These are phyloP conservation scores for Nanger granti DNA, from an alignment of 2,113 vertebrate genomes.

Conservation along the genomic window DNA sequence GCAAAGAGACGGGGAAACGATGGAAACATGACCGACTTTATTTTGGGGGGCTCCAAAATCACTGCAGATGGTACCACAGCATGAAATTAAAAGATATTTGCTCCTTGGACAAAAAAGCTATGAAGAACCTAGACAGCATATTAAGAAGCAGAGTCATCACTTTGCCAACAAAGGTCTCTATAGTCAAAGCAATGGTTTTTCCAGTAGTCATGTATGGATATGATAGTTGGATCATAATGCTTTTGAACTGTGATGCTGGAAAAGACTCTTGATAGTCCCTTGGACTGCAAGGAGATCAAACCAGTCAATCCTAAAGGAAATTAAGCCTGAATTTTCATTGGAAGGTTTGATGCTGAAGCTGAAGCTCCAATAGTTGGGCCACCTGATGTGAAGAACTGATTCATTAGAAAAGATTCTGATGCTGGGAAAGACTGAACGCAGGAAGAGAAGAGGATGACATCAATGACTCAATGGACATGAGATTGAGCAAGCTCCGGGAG, in stretches of 20 bases:
- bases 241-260: background rate
- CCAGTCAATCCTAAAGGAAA: background rate
- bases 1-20: background rate
- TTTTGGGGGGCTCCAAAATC: background rate
- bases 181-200: background rate
- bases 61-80: background rate
- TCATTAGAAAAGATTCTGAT: background rate
- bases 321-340: background rate
- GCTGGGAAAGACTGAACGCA: background rate
- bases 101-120: background rate
- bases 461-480: background rate
- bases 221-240: background rate
- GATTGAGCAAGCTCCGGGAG: background rate
- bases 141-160: background rate
- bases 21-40: background rate
- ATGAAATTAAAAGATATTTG: background rate
- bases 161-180: background rate
- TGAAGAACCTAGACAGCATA: background rate
- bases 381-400: background rate
- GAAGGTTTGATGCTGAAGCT: background rate
- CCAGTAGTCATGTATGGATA: background rate
- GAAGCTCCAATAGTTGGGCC: background rate
- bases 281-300: background rate
- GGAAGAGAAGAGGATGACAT: background rate
- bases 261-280: background rate